Conservation (phyloP, 2,113 vertebrate genomes). For the Guaruba guarouba region DNA sequence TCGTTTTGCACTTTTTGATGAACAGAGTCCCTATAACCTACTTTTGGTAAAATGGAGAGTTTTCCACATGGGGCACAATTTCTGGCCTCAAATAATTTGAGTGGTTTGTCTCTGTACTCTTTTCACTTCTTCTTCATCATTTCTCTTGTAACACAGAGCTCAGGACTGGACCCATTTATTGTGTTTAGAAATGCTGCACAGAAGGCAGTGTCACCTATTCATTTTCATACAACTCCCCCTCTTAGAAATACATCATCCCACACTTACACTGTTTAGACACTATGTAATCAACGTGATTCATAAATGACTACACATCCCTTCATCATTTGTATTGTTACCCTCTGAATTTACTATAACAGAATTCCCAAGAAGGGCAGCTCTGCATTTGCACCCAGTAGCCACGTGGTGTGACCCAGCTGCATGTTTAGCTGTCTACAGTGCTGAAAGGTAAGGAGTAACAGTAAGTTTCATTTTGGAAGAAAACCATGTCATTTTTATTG, state of each 20-base stretch:
- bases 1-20: neutral
- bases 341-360: neutral
- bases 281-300: neutral
- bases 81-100: neutral
- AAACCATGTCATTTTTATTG: neutral
- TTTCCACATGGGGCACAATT: neutral
- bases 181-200: neutral
- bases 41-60: neutral
- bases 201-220: neutral
- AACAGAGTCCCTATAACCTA: neutral
- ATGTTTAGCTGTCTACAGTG: neutral
- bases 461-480: neutral
- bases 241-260: neutral
- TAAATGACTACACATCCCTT: neutral
- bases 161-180: neutral
- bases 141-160: neutral
- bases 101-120: neutral
- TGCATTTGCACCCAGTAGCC: neutral
- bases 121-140: neutral
- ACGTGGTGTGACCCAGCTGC: neutral
- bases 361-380: neutral
- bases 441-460: neutral
- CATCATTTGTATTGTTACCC: neutral
- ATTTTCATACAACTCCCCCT: neutral
- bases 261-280: neutral